A percentile compares a stretch with the other conserved stretches of the same genome.
Evolutionary conservation across 1,140 invertebrate species (phyloP).

Genomic region (Eriocheir sinensis): DNA sequence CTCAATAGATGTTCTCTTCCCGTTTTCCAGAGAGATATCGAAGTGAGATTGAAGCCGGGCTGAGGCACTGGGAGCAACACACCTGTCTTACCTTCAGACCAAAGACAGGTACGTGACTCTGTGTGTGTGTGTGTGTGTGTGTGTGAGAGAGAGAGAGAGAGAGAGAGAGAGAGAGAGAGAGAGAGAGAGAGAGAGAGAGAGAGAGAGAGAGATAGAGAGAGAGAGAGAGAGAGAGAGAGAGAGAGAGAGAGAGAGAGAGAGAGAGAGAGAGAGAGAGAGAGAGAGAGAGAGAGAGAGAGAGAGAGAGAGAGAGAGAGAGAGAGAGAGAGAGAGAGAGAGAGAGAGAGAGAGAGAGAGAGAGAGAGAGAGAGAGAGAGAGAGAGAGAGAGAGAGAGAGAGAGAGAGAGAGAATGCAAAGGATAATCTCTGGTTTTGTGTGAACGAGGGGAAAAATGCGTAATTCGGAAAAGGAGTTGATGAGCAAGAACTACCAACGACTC

Average conservation of each 20-base stretch:
- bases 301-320: not conserved
- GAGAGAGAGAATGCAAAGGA: too few species aligned
- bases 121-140: constrained; percentile 28
- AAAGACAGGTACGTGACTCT: not conserved
- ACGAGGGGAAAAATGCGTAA: not conserved
- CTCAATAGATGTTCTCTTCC: not conserved
- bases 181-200: not conserved
- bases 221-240: not conserved
- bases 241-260: not conserved
- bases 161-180: not conserved
- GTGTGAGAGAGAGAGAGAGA: not conserved
- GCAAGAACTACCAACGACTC: not conserved
- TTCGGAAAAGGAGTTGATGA: not conserved
- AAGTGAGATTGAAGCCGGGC: not conserved
- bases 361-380: not conserved
- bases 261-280: not conserved
- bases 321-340: not conserved
- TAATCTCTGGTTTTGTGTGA: not conserved
- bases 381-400: not conserved
- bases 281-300: not conserved
- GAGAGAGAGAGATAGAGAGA: too few species aligned
- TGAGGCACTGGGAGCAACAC: not conserved
- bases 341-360: not conserved
- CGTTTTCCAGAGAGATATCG: not conserved
- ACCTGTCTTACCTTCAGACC: not conserved